A percentile compares a stretch with the other conserved stretches of the same genome.
These are phyloP conservation scores for Mystacides longicornis DNA, from an alignment of 2,888 invertebrate genomes.

Conservation along the genomic window DNA sequence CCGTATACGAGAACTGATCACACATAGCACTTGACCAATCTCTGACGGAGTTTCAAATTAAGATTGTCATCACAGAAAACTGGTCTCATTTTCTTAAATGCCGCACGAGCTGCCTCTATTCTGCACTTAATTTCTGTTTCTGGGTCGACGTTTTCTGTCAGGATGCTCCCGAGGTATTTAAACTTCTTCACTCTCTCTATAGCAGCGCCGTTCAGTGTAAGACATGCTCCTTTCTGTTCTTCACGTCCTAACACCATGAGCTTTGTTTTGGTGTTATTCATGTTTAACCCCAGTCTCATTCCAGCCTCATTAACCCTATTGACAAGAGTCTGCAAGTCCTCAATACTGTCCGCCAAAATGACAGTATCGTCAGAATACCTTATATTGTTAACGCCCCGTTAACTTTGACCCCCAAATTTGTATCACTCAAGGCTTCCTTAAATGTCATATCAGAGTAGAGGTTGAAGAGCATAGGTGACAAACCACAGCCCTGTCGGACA, in stretches of 20 bases:
- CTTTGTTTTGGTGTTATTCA: slow-evolving; percentile 3
- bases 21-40: too few relatives aligned
- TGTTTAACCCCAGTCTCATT: slow-evolving; percentile 4
- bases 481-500: background rate
- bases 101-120: background rate
- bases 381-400: background rate
- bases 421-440: background rate
- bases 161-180: too few relatives aligned
- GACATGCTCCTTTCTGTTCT: background rate
- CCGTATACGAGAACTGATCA: too few relatives aligned
- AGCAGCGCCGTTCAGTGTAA: background rate
- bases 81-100: slow-evolving; percentile 4
- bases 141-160: background rate
- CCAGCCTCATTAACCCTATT: too few relatives aligned
- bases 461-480: background rate
- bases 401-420: slow-evolving; percentile 5
- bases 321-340: background rate
- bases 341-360: background rate
- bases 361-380: background rate
- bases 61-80: too few relatives aligned
- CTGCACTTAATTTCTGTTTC: slow-evolving; percentile 3
- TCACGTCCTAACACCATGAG: slow-evolving; percentile 2
- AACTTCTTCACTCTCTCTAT: background rate
- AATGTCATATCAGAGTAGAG: too few relatives aligned
- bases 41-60: slow-evolving; percentile 1